Percentiles rank a stretch among this genome's conserved stretches.
Evolutionary conservation across 2,888 invertebrate species (phyloP).

Genomic region (Apotomis capreana): DNA sequence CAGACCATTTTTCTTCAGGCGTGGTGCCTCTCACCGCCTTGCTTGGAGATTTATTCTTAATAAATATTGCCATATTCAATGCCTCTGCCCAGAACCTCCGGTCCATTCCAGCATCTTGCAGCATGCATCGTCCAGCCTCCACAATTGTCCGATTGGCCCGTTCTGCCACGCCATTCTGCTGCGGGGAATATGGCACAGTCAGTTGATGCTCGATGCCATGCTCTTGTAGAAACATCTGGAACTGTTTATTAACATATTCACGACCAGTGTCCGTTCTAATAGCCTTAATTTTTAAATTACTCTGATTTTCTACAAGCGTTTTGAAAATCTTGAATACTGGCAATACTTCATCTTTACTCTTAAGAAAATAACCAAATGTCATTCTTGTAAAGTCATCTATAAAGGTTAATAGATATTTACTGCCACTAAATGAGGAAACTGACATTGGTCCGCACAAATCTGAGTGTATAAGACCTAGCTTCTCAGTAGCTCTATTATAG

Average conservation of each 20-base stretch:
- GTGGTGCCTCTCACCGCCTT: slow-evolving; percentile 41
- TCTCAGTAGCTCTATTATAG: slow-evolving; percentile 29
- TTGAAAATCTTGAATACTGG: slow-evolving; percentile 38
- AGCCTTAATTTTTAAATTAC: slow-evolving; percentile 38
- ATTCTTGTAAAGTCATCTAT: slow-evolving; percentile 33
- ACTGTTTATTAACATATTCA: slow-evolving; percentile 44
- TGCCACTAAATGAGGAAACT: slow-evolving; percentile 10
- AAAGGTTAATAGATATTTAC: slow-evolving; percentile 14
- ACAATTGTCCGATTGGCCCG: slow-evolving; percentile 43
- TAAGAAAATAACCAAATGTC: slow-evolving; percentile 25
- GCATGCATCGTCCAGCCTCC: slow-evolving; percentile 43
- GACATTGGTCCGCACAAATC: slow-evolving; percentile 12
- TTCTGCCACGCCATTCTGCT: slow-evolving; percentile 57
- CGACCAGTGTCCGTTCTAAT: slow-evolving; percentile 45
- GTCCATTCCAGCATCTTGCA: slow-evolving; percentile 40
- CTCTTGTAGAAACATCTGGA: slow-evolving; percentile 39
- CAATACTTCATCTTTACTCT: slow-evolving; percentile 35
- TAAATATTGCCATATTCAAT: slow-evolving; percentile 41
- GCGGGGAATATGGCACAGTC: slow-evolving; percentile 50
- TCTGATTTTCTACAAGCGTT: slow-evolving; percentile 47
- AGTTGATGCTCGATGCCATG: slow-evolving; percentile 49
- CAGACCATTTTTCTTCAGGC: slow-evolving; percentile 43
- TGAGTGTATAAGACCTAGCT: slow-evolving; percentile 33
- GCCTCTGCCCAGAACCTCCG: slow-evolving; percentile 46
- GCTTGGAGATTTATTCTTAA: slow-evolving; percentile 44